Conservation (phyloP, 2,113 vertebrate species). For the Hyperopisus bebe region DNA sequence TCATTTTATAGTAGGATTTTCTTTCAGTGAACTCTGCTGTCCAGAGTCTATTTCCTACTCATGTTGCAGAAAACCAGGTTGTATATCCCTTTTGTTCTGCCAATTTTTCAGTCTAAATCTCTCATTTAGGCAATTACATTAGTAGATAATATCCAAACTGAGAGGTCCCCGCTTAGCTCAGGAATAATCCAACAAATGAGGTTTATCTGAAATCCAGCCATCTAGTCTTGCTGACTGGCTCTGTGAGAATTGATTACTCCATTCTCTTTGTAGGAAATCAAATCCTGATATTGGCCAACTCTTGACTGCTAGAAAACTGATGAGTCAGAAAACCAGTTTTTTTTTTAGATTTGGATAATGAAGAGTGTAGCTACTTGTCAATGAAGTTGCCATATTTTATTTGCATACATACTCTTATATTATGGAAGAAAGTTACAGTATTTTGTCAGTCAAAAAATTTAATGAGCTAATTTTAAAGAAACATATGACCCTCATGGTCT, state of each 20-base stretch:
- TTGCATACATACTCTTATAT: neutral
- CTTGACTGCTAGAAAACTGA: constrained; percentile 13
- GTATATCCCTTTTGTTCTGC: neutral
- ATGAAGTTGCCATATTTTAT: neutral
- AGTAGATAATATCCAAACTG: constrained; percentile 12
- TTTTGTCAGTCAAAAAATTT: neutral
- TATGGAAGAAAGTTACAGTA: neutral
- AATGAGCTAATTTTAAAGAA: neutral
- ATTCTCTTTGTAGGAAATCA: constrained; percentile 27
- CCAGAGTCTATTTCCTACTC: neutral
- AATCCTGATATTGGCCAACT: constrained; percentile 21
- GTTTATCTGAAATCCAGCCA: constrained; percentile 22
- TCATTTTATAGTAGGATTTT: neutral
- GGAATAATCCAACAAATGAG: constrained; percentile 23
- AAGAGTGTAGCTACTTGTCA: neutral
- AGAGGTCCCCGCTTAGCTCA: constrained; percentile 21
- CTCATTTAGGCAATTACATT: constrained; percentile 15
- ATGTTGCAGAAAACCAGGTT: neutral
- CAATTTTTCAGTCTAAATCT: neutral
- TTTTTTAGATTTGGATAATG: neutral
- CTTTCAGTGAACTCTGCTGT: neutral
- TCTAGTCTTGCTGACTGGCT: constrained; percentile 20
- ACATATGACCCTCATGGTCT: neutral
- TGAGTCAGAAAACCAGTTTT: constrained; percentile 8
- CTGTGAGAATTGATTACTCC: constrained; percentile 21